phyloP scores from a whole-genome alignment of 2,888 invertebrate genomes.

The Atethmia centrago region DNA sequence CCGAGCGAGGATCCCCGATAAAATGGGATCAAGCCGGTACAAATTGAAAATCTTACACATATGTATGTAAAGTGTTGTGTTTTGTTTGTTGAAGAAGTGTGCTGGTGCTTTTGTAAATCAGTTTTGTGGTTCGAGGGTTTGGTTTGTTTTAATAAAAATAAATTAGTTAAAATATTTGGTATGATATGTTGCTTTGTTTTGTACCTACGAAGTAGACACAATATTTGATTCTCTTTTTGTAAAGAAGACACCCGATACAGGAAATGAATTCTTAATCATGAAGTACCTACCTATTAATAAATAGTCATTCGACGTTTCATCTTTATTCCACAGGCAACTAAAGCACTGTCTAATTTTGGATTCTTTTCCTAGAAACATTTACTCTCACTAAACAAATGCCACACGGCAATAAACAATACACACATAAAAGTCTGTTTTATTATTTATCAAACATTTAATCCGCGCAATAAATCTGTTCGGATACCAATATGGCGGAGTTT shows the following conservation, averaged over 20 bases:
- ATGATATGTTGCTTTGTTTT: not conserved
- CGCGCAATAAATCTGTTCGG: constrained; percentile 86
- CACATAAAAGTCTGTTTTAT: constrained; percentile 63
- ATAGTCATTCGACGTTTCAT: not conserved
- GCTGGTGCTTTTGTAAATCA: constrained; percentile 23
- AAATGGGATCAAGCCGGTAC: constrained; percentile 68
- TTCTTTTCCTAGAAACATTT: constrained; percentile 7
- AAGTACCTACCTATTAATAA: no score
- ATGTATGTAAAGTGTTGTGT: constrained; percentile 64
- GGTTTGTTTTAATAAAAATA: constrained; percentile 10
- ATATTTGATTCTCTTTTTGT: not conserved
- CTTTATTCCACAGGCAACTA: not conserved
- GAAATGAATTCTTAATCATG: not conserved
- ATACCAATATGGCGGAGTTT: constrained; percentile 83
- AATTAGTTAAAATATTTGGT: not conserved
- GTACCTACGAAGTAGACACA: not conserved
- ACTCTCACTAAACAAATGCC: constrained; percentile 35
- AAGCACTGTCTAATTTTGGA: no score
- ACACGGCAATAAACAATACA: constrained; percentile 41
- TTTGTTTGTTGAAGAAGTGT: constrained; percentile 52
- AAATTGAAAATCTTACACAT: constrained; percentile 71
- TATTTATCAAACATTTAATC: constrained; percentile 78
- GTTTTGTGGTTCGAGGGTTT: not conserved
- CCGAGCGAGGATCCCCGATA: constrained; percentile 69
- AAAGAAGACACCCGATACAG: not conserved